Evolutionary conservation across 2,797 vertebrate species (phyloP).

Genomic region (Aselliscus stoliczkanus): DNA sequence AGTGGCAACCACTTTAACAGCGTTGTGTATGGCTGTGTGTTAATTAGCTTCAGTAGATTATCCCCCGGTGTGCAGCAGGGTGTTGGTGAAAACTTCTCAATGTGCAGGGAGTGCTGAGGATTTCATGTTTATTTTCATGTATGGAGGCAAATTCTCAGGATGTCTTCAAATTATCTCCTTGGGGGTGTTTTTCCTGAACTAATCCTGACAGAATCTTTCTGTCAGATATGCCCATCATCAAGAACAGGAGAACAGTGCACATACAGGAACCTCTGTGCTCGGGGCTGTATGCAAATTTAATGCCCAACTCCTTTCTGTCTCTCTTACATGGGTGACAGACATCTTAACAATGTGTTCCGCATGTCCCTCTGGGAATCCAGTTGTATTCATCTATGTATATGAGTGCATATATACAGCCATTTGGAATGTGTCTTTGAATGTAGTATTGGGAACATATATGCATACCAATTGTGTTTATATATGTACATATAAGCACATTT

Average conservation of each 20-base stretch:
- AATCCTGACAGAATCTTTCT: slow-evolving; percentile 83
- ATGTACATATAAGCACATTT: slow-evolving; percentile 72
- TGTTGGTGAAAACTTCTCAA: slow-evolving; percentile 78
- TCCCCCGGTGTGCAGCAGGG: slow-evolving; percentile 73
- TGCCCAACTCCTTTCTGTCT: slow-evolving; percentile 85
- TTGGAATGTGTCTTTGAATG: slow-evolving; percentile 63
- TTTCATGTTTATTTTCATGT: slow-evolving; percentile 84
- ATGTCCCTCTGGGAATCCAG: slow-evolving; percentile 77
- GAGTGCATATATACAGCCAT: slow-evolving; percentile 49
- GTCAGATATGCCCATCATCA: slow-evolving; percentile 86
- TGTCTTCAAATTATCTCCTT: slow-evolving; percentile 87
- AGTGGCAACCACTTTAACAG: slow-evolving; percentile 75
- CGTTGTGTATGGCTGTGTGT: slow-evolving; percentile 67
- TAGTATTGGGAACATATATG: slow-evolving; percentile 63
- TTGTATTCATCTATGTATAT: slow-evolving; percentile 71
- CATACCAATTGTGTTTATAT: slow-evolving; percentile 70
- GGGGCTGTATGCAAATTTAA: slow-evolving; percentile 86
- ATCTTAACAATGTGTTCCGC: slow-evolving; percentile 80
- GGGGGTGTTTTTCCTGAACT: slow-evolving; percentile 83
- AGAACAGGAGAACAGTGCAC: slow-evolving; percentile 75
- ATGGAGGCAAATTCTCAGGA: slow-evolving; percentile 83
- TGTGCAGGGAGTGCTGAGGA: slow-evolving; percentile 70
- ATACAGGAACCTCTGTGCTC: slow-evolving; percentile 81
- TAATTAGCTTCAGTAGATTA: slow-evolving; percentile 85
- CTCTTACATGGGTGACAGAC: slow-evolving; percentile 81